Base-by-base conservation (phyloP, 2,797 vertebrate species). In the Craterocephalus amniculus region DNA sequence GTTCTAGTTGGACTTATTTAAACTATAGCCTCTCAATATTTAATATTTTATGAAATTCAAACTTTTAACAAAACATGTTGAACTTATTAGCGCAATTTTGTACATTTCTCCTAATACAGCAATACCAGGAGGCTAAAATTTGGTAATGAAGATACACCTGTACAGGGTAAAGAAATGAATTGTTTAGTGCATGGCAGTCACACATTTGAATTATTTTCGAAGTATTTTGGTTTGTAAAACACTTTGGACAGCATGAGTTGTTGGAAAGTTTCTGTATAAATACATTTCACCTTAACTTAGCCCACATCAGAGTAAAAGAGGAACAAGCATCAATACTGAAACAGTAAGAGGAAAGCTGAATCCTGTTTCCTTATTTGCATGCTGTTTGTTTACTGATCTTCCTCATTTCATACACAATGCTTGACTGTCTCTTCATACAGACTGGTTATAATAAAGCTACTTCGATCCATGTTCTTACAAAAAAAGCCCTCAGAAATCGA, bases 331-430 rank as follows among this genome's bases (percentile, higher is more conserved):
- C 64, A 27, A 61, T 64, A 9, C 43, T 40, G 60, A 79, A 82
- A 76, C 55, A 0, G 16, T 9, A 29, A 11, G 27, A 6, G 73
- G 36, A 32, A 13, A 70, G 35, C 63, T 62, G 86, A 82, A 88
- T 68, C 38, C 36, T 57, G 22, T 76, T 88, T 80, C 62, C 71
- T 72, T 38, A 45, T 82, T 87, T 81, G 80, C 75, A 83, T 80
- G 24, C 8, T 9, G 52, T 83, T 83, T 78, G 76, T 63, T 83
- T 56, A 78, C 67, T 9, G 79, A 57, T 26, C 70, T 79, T 82
- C 72, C 74, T 74, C 58, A 35, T 73, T 63, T 31, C 0, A 0
- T 58, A 68, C 67, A 80, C 63, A 84, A 68, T 3, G 20, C 32
- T 4, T 0, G 24, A 64, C 43, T 57, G 63, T 67, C 56, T 13